A percentile compares a stretch with the other conserved stretches of the same genome.
Evolutionary conservation across 2,113 vertebrate species (phyloP).

Genomic region (Gnathonemus echidnorhynchus): DNA sequence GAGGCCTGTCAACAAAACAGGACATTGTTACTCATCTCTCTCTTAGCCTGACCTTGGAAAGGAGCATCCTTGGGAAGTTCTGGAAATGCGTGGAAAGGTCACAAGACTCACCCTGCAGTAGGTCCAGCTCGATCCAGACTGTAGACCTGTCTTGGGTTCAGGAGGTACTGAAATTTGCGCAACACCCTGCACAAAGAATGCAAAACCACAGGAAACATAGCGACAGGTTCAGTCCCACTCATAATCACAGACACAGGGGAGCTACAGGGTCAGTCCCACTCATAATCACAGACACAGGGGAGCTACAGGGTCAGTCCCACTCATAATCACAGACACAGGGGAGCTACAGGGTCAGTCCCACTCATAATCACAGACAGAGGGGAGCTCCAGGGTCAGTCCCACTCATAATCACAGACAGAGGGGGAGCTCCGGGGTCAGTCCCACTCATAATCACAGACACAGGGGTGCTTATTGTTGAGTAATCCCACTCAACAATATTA

Average conservation of each 20-base stretch:
- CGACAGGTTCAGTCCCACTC: not conserved
- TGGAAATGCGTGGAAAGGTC: not conserved
- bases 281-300: not conserved
- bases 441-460: not conserved
- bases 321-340: not conserved
- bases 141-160: conserved; percentile 88
- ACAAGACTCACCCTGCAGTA: conserved; percentile 67
- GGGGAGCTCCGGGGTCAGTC: not conserved
- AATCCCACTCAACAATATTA: not conserved
- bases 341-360: not conserved
- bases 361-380: not conserved
- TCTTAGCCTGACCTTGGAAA: not conserved
- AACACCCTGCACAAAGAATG: conserved; percentile 32
- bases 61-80: not conserved
- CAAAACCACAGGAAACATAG: not conserved
- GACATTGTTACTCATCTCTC: not conserved
- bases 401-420: not conserved
- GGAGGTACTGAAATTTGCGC: conserved; percentile 81
- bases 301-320: not conserved
- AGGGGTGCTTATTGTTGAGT: not conserved
- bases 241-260: not conserved
- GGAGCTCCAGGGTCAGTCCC: not conserved
- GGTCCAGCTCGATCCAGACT: conserved; percentile 72
- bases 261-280: not conserved
- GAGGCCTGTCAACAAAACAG: not conserved